phyloP scores from a whole-genome alignment of 2,888 invertebrate genomes.

The Lysandra coridon region DNA sequence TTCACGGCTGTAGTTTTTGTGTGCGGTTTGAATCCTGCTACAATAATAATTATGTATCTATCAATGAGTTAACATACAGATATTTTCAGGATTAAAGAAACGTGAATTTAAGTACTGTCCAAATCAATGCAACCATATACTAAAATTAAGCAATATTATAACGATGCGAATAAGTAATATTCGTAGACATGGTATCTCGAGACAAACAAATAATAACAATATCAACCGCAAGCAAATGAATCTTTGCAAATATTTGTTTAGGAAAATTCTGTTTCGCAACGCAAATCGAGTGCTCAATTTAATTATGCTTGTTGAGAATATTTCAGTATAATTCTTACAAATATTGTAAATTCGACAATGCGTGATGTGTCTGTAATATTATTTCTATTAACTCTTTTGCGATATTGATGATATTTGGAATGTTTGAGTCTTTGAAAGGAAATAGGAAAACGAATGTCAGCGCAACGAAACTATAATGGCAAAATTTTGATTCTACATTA shows the following conservation, averaged over 20 bases:
- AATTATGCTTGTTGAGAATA: not conserved
- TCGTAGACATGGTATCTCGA: not conserved
- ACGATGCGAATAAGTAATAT: not conserved
- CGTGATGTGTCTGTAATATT: too few species aligned
- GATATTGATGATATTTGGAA: too few species aligned
- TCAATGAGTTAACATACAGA: too few species aligned
- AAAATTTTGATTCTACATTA: too few species aligned
- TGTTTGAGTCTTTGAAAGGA: too few species aligned
- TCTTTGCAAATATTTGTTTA: slow-evolving; percentile 1
- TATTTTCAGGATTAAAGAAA: not conserved
- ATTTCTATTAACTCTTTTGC: too few species aligned
- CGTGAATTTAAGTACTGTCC: not conserved
- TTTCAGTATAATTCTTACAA: not conserved
- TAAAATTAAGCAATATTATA: not conserved
- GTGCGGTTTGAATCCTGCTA: too few species aligned
- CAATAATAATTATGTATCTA: too few species aligned
- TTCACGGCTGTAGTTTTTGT: too few species aligned
- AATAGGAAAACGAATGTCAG: too few species aligned
- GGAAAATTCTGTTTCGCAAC: not conserved
- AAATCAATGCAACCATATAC: not conserved
- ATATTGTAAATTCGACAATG: too few species aligned
- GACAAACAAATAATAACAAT: not conserved
- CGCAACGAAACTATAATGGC: too few species aligned
- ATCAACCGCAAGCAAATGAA: not conserved
- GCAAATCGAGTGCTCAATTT: not conserved